A percentile compares a stretch with the other conserved stretches of the same genome.
Evolutionary conservation across 92 coral and sea anemone species (phyloP).

Genomic region (Zoanthus sansibaricus): DNA sequence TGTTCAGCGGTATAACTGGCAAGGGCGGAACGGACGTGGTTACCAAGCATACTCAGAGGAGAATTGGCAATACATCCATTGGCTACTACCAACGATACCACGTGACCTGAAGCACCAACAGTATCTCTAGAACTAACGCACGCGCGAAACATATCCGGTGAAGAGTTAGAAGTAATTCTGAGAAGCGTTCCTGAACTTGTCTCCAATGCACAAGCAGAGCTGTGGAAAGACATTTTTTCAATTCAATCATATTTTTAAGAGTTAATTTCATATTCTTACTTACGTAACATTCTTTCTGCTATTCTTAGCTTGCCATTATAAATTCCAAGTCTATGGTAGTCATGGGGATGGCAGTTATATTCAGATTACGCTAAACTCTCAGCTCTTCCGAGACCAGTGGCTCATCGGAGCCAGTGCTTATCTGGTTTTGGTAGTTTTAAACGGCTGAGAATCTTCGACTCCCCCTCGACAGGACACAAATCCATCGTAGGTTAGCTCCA

Average conservation of each 20-base stretch:
- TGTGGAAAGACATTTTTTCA: neutral
- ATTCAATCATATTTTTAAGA: neutral
- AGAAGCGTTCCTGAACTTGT: constrained; percentile 71
- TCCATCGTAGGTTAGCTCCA: too few species aligned
- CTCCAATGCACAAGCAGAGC: constrained; percentile 68
- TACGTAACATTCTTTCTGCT: neutral
- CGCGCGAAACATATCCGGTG: constrained; percentile 61
- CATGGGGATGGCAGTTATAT: too few species aligned
- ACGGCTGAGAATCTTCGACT: too few species aligned
- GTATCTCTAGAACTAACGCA: constrained; percentile 65
- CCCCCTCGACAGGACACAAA: too few species aligned
- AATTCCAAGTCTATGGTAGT: too few species aligned
- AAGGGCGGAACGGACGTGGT: constrained; percentile 78
- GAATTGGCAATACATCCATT: constrained; percentile 81
- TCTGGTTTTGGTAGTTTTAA: too few species aligned
- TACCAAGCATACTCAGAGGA: constrained; percentile 82
- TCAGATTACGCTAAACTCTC: too few species aligned
- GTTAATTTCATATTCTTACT: neutral
- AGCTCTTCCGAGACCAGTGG: too few species aligned
- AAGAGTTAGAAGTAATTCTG: constrained; percentile 68
- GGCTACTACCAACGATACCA: constrained; percentile 85
- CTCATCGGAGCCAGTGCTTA: too few species aligned
- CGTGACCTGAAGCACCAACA: constrained; percentile 80
- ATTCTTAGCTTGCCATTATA: too few species aligned
- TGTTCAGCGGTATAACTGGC: constrained; percentile 10